Conservation (phyloP, 2,113 vertebrate genomes). For the Peucedramus taeniatus region DNA sequence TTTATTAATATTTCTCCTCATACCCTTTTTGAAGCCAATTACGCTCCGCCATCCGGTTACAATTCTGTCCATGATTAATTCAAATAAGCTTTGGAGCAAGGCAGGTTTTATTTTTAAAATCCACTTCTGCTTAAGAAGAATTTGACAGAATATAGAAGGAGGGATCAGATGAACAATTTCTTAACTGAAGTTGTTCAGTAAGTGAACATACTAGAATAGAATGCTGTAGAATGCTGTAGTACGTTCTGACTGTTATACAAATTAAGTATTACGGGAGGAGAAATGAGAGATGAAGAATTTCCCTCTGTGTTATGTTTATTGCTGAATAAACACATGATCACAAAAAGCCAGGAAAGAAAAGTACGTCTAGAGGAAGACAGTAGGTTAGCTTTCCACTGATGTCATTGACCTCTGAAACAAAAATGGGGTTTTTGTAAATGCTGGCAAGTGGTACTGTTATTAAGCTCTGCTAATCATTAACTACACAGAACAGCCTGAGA, state of each 20-base stretch:
- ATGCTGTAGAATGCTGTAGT: neutral
- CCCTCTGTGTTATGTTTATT: neutral
- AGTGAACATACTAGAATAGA: neutral
- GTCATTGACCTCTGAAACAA: neutral
- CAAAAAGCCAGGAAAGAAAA: neutral
- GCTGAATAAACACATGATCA: neutral
- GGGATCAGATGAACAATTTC: neutral
- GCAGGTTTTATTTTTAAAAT: constrained; percentile 26
- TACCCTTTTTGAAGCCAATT: neutral
- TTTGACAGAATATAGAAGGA: neutral
- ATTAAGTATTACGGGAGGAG: neutral
- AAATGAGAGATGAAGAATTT: neutral
- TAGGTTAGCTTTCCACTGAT: neutral
- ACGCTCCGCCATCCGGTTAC: neutral
- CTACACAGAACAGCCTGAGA: neutral
- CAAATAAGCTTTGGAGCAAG: neutral
- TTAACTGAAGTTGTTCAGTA: neutral
- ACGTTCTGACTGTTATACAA: neutral
- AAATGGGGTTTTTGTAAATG: neutral
- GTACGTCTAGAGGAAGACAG: neutral
- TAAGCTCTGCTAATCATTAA: neutral
- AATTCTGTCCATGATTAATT: neutral
- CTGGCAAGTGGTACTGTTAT: neutral
- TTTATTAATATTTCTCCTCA: constrained; percentile 32
- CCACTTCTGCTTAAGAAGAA: neutral